These are phyloP conservation scores for Bugulina stolonifera DNA, from an alignment of 2,888 invertebrate genomes.

Conservation along the genomic window DNA sequence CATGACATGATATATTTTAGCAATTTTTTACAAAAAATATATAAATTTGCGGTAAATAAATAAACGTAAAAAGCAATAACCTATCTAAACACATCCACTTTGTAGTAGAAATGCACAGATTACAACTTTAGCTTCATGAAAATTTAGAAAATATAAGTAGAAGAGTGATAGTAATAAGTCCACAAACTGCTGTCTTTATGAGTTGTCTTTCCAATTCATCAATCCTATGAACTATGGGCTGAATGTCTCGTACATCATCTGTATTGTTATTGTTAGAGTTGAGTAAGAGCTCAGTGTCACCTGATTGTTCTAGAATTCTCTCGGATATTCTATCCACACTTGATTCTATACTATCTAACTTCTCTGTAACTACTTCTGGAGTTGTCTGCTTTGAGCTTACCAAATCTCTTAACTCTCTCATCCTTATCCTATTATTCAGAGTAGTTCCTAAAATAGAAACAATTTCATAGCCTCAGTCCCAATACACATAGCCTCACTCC, in stretches of 20 bases:
- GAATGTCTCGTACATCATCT: not conserved
- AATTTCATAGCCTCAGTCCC: too few species aligned
- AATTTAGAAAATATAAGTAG: not conserved
- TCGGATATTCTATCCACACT: not conserved
- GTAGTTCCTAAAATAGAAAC: constrained; percentile 58
- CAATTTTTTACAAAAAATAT: too few species aligned
- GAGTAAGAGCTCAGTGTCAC: too few species aligned
- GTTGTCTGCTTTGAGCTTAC: not conserved
- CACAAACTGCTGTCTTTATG: not conserved
- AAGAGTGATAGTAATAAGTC: not conserved
- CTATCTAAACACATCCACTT: too few species aligned
- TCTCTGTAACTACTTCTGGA: not conserved
- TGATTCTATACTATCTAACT: not conserved
- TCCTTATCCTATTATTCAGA: constrained; percentile 63
- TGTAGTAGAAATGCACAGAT: too few species aligned
- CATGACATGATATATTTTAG: too few species aligned
- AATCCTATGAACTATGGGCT: not conserved
- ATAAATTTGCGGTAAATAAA: too few species aligned
- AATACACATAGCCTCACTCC: not conserved
- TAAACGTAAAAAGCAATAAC: too few species aligned
- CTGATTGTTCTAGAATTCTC: not conserved
- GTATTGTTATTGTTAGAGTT: not conserved
- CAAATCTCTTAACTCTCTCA: constrained; percentile 58
- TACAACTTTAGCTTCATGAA: too few species aligned
- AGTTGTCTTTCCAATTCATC: not conserved